Evolutionary conservation across 1,140 invertebrate genomes (phyloP).

Genomic region (Lineus longissimus): DNA sequence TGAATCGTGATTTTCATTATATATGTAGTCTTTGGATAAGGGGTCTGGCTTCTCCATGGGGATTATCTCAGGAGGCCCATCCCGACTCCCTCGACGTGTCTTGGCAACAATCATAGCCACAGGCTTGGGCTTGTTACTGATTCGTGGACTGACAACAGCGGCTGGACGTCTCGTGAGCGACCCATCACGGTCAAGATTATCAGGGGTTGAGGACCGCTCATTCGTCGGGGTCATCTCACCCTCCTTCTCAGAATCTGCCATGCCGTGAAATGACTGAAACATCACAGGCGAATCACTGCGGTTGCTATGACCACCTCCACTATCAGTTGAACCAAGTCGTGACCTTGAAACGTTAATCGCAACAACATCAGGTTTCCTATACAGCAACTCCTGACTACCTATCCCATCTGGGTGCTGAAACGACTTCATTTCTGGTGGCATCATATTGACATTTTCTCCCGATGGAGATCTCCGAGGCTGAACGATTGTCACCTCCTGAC

Average conservation of each 20-base stretch:
- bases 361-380: constrained; percentile 51
- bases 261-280: constrained; percentile 65
- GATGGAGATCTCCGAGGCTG: constrained; percentile 40
- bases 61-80: neutral
- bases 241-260: constrained; percentile 52
- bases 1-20: too few relatives aligned
- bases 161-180: constrained; percentile 34
- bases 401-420: too few relatives aligned
- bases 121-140: constrained; percentile 67
- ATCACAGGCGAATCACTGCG: constrained; percentile 59
- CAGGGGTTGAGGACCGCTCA: constrained; percentile 55
- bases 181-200: constrained; percentile 15
- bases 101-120: constrained; percentile 77
- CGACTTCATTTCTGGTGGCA: too few relatives aligned
- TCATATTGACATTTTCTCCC: constrained; percentile 43
- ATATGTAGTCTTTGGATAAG: neutral
- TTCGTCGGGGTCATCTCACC: constrained; percentile 85
- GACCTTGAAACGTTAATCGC: constrained; percentile 53
- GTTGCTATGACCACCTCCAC: too few relatives aligned
- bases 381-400: constrained; percentile 12
- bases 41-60: neutral
- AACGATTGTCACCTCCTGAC: constrained; percentile 4
- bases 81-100: constrained; percentile 34
- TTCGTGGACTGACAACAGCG: constrained; percentile 75
- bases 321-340: constrained; percentile 24